Evolutionary conservation across 2,113 vertebrate genomes (phyloP).

Genomic region (Astatotilapia flaviijosephi): DNA sequence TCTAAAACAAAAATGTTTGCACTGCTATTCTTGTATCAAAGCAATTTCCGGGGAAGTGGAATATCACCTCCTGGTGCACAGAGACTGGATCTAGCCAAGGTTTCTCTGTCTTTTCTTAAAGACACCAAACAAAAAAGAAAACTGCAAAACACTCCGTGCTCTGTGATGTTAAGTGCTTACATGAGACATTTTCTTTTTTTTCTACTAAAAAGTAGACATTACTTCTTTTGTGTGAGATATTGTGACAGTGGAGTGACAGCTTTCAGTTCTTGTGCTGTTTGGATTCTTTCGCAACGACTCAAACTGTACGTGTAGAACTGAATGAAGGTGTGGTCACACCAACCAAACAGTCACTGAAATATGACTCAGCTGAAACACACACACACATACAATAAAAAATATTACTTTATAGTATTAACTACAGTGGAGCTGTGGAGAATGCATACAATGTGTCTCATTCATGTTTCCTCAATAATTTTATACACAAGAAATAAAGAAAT

Average conservation of each 20-base stretch:
- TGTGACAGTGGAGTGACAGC: not conserved
- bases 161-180: not conserved
- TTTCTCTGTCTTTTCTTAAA: not conserved
- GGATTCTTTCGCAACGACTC: not conserved
- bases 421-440: not conserved
- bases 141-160: no score
- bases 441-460: not conserved
- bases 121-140: not conserved
- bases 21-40: not conserved
- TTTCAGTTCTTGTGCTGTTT: not conserved
- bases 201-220: not conserved
- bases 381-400: no score
- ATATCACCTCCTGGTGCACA: not conserved
- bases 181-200: not conserved
- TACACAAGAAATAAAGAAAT: not conserved
- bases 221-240: not conserved
- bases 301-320: not conserved
- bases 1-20: not conserved
- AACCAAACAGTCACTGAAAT: not conserved
- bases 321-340: not conserved
- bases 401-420: not conserved
- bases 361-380: not conserved
- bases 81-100: not conserved
- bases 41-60: not conserved
- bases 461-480: not conserved